phyloP scores from a whole-genome alignment of 92 coral and sea anemone species.

The Micromussa lordhowensis region DNA sequence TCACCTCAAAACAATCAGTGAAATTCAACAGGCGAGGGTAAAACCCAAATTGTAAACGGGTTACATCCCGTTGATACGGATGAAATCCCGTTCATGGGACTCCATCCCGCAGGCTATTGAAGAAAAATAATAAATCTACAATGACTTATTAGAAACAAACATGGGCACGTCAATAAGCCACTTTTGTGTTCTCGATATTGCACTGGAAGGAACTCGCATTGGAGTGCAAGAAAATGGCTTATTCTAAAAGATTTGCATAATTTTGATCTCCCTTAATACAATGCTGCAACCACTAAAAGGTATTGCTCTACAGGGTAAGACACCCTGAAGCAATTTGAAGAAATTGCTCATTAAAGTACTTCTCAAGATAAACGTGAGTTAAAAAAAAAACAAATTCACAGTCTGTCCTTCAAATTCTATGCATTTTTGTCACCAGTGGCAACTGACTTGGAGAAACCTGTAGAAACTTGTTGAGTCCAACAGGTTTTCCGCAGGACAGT shows the following conservation, averaged over 20 bases:
- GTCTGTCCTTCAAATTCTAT: no score
- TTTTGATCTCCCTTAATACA: neutral
- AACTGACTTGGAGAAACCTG: no score
- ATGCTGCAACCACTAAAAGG: neutral
- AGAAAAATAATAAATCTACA: neutral
- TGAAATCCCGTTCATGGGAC: neutral
- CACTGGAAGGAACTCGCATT: neutral
- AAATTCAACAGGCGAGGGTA: neutral
- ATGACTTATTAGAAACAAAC: neutral
- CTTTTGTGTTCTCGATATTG: neutral
- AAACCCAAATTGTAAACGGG: neutral
- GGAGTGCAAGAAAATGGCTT: neutral
- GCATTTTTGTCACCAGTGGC: no score
- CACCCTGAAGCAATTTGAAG: no score
- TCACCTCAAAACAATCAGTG: slow-evolving; percentile 6
- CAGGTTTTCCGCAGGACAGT: neutral
- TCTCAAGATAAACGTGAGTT: no score
- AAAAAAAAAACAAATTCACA: no score
- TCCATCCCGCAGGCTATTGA: neutral
- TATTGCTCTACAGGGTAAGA: neutral
- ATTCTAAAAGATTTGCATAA: neutral
- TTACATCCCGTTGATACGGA: neutral
- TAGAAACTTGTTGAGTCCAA: neutral
- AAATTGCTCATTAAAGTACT: no score
- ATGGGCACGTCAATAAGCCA: neutral